Evolutionary conservation across 2,113 vertebrate genomes (phyloP), one percentile per base, ranked within the genome.

Genomic region (Syrmaticus mikado): DNA sequence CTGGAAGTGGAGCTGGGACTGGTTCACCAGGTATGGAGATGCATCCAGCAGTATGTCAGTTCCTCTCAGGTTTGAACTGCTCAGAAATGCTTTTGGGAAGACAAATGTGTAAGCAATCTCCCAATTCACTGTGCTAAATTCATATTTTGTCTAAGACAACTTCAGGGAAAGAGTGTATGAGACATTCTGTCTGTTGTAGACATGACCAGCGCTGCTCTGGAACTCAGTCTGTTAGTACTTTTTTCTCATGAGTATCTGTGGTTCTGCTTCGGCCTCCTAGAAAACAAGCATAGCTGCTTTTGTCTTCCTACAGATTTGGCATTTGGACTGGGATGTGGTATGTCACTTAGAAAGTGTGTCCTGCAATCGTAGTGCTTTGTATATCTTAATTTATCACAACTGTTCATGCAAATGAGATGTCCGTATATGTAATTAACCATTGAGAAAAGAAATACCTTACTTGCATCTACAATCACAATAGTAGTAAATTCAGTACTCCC

Each of bases 21-120:
- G 28, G 96, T 98, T 88, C 98, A 99, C 80, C 96, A 98, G 98
- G 99, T 99, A 98, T 64, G 41, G 34, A 70, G 58, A 67, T 91
- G 72, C 68, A 64, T 66, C 50, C 53, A 58, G 75, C 36, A 81
- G 32, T 15, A 10, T 20, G 10, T 58, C 55, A 57, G 13, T 88
- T 96, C 45, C 61, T 89, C 30, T 57, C 72, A 50, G 73, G 12
- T 86, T 79, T 85, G 40, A 82, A 46, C 61, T 82, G 60, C 45
- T 61, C 20, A 61, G 55, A 60, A 85, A 68, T 82, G 27, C 73
- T 50, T 10, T 46, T 13, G 11, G 45, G 40, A 90, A 80, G 57
- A 61, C 10, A 65, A 2, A 10, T 6, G 4, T 71, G 11, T 82
- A 68, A 87, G 14, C 34, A 67, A 84, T 85, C 57, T 92, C 43